phyloP scores from a whole-genome alignment of 2,797 vertebrate genomes.

The Fratercula arctica region DNA sequence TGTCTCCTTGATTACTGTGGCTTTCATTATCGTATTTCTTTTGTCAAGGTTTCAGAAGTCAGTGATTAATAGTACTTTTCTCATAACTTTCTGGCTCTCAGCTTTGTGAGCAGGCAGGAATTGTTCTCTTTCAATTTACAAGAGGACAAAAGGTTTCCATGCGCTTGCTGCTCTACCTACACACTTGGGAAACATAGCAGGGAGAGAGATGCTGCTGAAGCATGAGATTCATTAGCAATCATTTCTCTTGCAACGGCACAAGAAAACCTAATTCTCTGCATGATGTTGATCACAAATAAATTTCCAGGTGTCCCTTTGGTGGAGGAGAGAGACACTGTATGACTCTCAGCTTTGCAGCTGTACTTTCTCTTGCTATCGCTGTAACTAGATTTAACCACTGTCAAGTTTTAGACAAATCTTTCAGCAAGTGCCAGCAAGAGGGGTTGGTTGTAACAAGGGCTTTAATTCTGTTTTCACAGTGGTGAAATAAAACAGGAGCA shows the following conservation, averaged over 20 bases:
- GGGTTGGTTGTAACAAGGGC: neutral
- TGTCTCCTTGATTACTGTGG: neutral
- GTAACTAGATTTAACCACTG: neutral
- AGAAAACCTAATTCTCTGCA: neutral
- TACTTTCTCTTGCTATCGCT: neutral
- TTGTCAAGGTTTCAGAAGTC: neutral
- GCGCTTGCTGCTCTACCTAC: neutral
- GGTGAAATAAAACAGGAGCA: neutral
- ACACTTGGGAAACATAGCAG: neutral
- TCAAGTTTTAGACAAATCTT: neutral
- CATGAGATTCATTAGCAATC: neutral
- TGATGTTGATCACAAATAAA: neutral
- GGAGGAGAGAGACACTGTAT: neutral
- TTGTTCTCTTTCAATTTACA: slow-evolving; percentile 2
- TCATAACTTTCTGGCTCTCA: neutral
- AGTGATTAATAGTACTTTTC: neutral
- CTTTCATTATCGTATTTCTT: neutral
- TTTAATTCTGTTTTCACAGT: neutral
- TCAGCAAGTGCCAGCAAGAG: neutral
- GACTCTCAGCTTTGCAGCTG: neutral
- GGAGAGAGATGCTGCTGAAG: neutral
- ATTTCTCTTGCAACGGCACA: neutral
- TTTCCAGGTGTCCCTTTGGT: neutral
- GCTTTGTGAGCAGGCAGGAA: neutral
- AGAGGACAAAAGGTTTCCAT: slow-evolving; percentile 24